phyloP scores from a whole-genome alignment of 2,888 invertebrate species.

The Meteorus colon region DNA sequence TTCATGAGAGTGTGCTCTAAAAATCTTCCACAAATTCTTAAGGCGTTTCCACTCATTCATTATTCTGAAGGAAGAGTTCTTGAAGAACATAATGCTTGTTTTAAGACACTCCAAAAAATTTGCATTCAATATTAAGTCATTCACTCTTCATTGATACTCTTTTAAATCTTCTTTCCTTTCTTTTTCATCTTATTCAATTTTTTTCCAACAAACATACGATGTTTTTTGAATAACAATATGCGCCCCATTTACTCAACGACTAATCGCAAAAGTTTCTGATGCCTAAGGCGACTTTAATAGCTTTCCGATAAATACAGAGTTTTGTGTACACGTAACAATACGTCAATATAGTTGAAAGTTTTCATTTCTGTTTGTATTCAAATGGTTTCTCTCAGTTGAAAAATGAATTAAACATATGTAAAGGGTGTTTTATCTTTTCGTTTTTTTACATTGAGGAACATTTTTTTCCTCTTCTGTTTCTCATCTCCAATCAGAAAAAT shows the following conservation, averaged over 20 bases:
- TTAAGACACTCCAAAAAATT: too few relatives aligned
- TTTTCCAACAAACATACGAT: background rate
- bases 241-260: background rate
- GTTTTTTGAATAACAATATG: background rate
- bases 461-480: too few relatives aligned
- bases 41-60: too few relatives aligned
- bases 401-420: background rate
- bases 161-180: background rate
- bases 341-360: background rate
- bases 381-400: background rate
- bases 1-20: too few relatives aligned
- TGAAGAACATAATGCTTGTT: too few relatives aligned
- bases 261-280: slow-evolving; percentile 12
- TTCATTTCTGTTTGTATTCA: background rate
- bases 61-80: too few relatives aligned
- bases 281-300: slow-evolving; percentile 23
- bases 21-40: too few relatives aligned
- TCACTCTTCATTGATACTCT: background rate
- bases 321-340: background rate
- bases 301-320: slow-evolving; percentile 7
- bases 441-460: too few relatives aligned
- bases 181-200: background rate
- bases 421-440: background rate
- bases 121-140: background rate
- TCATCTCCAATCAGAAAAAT: too few relatives aligned